These are phyloP conservation scores for Spatulosminthurus flaviceps DNA, from an alignment of 2,888 invertebrate species.

Conservation along the genomic window DNA sequence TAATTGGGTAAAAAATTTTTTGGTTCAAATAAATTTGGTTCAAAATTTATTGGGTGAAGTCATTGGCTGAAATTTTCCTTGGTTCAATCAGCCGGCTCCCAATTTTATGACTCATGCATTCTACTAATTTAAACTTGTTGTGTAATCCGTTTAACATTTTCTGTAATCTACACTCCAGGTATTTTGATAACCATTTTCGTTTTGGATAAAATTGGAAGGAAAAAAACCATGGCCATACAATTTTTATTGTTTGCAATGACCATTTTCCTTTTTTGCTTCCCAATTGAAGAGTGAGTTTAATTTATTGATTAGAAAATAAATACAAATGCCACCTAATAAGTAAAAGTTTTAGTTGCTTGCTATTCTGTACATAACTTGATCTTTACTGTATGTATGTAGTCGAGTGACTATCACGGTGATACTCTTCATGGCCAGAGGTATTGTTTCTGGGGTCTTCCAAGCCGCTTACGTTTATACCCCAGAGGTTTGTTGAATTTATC, in stretches of 20 bases:
- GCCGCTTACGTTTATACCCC: slow-evolving; percentile 96
- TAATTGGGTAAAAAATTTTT: too few relatives aligned
- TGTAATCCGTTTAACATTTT: too few relatives aligned
- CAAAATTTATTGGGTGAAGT: too few relatives aligned
- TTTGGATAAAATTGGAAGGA: slow-evolving; percentile 88
- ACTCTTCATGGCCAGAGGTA: slow-evolving; percentile 86
- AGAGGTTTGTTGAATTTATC: slow-evolving; percentile 71
- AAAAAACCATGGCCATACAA: slow-evolving; percentile 93
- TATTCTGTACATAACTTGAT: too few relatives aligned
- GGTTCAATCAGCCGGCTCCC: too few relatives aligned
- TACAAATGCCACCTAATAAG: not conserved
- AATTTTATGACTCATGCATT: too few relatives aligned
- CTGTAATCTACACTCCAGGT: slow-evolving; percentile 73
- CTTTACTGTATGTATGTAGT: slow-evolving; percentile 70
- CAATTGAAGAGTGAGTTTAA: slow-evolving; percentile 72
- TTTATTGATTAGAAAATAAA: too few relatives aligned
- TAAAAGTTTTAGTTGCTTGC: too few relatives aligned
- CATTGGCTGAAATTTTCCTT: too few relatives aligned
- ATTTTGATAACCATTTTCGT: slow-evolving; percentile 88
- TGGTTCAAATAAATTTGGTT: too few relatives aligned
- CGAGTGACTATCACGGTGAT: slow-evolving; percentile 81
- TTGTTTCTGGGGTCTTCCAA: slow-evolving; percentile 94
- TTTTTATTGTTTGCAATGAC: slow-evolving; percentile 82
- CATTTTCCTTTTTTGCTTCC: slow-evolving; percentile 65
- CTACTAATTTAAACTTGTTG: too few relatives aligned